Conservation (phyloP, 2,113 vertebrate genomes). For the Bos javanicus region DNA sequence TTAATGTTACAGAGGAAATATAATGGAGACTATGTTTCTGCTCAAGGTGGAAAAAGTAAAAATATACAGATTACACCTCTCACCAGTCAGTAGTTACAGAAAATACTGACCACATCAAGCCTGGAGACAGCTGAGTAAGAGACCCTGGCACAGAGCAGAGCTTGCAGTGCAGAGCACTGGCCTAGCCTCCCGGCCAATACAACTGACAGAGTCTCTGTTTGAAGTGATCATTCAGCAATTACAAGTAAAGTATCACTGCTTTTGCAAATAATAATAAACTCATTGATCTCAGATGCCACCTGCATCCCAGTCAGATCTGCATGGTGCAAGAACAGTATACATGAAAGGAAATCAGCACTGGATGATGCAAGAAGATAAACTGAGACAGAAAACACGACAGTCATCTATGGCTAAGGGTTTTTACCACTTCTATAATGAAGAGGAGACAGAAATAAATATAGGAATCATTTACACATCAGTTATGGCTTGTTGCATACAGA, state of each 20-base stretch:
- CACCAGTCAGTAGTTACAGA: neutral
- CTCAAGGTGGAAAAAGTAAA: neutral
- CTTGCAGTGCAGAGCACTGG: neutral
- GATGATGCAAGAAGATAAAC: neutral
- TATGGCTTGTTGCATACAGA: neutral
- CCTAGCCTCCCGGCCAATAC: neutral
- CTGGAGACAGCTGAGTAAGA: neutral
- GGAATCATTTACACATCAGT: neutral
- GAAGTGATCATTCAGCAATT: neutral
- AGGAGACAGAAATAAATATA: neutral
- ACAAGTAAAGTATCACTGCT: neutral
- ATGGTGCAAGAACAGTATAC: neutral
- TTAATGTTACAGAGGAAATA: neutral
- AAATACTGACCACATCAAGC: neutral
- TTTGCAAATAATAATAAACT: slow-evolving; percentile 20
- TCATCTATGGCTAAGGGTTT: neutral
- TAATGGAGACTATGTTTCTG: neutral
- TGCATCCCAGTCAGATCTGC: neutral
- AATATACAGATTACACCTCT: neutral
- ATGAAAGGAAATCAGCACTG: neutral
- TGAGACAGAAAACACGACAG: neutral
- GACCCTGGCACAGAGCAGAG: neutral
- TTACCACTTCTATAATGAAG: neutral
- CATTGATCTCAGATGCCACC: neutral
- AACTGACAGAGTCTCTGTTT: neutral